Base-by-base conservation (phyloP, 35 echinoderm and acorn worm genomes). In the Strongylocentrotus purpuratus region DNA sequence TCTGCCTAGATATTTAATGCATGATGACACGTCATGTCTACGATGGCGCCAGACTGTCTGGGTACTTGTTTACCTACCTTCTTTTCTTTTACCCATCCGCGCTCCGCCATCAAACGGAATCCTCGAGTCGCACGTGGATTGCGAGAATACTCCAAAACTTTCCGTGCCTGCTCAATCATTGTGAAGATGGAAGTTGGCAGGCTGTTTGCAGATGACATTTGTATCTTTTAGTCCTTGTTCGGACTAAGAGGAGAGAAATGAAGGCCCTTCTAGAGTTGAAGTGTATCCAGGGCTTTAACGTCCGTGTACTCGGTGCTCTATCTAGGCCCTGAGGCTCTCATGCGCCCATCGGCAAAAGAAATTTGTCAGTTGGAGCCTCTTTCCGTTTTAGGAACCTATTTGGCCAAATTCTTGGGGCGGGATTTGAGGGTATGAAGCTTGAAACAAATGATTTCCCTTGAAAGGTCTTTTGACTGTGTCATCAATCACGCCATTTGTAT, bases 1-100 rank as follows among this genome's bases (percentile, higher is more conserved):
- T 93, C 58, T 93, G 91, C 91, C 32, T 93, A 50, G 91, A 93
- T 93, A 58, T 93, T 93, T 93, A 93, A 50, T 93, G 91, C 91
- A 93, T 93, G 91, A 93, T 93, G 91, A 93, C 91, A 93, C 91
- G 91, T 93, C 91, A 93, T 93, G 91, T 93, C 91, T 55, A 46
- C 22, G 46, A 2, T 93, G 91, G 91, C 91, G 91, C 91, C 91
- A 93, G 91, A 93, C 91, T 93, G 91, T 93, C 91, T 93, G 91
- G 91, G 13, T 45, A 58, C 91, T 47, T 93, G 91, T 93, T 93
- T 93, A 93, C 91, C 91, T 93, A 50, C 15, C 91, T 50, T 93
- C 58, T 58, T 41, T 41, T 41, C 35, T 41, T 41, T 93, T 58
- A 35, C 87, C 33, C 87, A 22, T 89, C 87, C 6, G 87, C 17